Base-by-base conservation (phyloP, 1,140 invertebrate species). In the Danaus melanippus region DNA sequence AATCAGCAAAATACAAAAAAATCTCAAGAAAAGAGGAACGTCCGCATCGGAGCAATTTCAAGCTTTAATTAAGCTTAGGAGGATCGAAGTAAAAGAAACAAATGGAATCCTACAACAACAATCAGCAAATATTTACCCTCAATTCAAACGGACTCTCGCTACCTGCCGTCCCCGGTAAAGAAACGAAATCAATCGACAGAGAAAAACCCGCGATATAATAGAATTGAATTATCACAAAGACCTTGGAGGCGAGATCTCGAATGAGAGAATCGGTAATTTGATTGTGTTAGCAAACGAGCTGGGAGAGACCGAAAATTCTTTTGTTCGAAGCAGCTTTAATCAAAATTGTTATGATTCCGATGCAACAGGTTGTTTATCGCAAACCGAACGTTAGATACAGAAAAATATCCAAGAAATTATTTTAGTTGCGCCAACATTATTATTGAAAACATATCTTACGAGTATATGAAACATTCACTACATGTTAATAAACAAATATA, bases 221-320 rank as follows among this genome's bases (percentile, higher is more conserved):
- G 76, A 81, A 84, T 82, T 77, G 76, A 82, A 84, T 84, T 79
- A 84, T 84, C 77, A 62, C 72, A 72, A 73, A 76, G 77, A 70
- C 64, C 66, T 69, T 58, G 67, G 66, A 58, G 49, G 56, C 53
- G 63, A 56, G 53, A 64, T 56, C 57, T 58, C 54, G 59, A 53
- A 65, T 62, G 56, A 70, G 75, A 71, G 69, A 76, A 68, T 76
- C 69, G 60, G 71, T 84, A 84, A 81, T 80, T 80, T 73, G 70
- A 80, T 80, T 81, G 75, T 79, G 57, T 74, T 77, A 67, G 63
- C 67, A 75, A 79, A 76, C 77, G 80, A 80, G 76, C 74, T 61
- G 62, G 56, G 66, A 64, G 50, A 44, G 67, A 72, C 67, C 62
- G 63, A 73, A 65, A 66, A 62, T 64, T 57, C 21, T 32, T 78